phyloP scores from a whole-genome alignment of 2,797 vertebrate genomes.

The Florisuga fusca region DNA sequence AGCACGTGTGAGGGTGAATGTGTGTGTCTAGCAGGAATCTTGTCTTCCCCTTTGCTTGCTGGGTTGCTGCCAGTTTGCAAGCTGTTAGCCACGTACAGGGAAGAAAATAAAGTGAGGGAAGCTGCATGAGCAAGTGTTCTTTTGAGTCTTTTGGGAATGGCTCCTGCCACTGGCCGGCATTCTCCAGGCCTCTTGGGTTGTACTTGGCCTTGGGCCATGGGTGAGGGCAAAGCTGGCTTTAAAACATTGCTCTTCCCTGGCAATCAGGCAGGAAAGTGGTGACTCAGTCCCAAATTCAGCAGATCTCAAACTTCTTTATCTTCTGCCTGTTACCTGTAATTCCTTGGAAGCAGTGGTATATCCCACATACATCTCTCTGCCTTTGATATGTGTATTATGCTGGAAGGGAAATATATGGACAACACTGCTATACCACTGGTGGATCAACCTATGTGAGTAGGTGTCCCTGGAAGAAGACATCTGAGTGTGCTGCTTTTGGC shows the following conservation, averaged over 20 bases:
- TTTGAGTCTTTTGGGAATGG: conserved; percentile 13
- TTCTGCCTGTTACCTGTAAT: neutral
- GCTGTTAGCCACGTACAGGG: neutral
- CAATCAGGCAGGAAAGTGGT: neutral
- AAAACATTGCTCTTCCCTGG: neutral
- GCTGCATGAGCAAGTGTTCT: neutral
- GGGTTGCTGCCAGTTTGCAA: conserved; percentile 52
- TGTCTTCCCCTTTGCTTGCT: conserved; percentile 6
- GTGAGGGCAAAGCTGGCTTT: neutral
- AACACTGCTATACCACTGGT: neutral
- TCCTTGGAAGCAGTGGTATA: neutral
- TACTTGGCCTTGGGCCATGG: neutral
- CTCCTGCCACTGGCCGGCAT: neutral
- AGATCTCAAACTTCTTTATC: neutral
- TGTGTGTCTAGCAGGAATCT: conserved; percentile 7
- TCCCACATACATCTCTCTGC: neutral
- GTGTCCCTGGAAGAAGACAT: neutral
- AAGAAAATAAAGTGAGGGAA: conserved; percentile 4
- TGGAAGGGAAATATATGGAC: neutral
- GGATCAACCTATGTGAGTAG: neutral
- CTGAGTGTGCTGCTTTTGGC: neutral
- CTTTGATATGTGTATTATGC: neutral
- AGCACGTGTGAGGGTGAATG: neutral
- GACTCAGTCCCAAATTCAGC: neutral
- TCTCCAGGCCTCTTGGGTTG: neutral